Conservation (phyloP, 2,797 vertebrate species). For the Pitangus sulphuratus region DNA sequence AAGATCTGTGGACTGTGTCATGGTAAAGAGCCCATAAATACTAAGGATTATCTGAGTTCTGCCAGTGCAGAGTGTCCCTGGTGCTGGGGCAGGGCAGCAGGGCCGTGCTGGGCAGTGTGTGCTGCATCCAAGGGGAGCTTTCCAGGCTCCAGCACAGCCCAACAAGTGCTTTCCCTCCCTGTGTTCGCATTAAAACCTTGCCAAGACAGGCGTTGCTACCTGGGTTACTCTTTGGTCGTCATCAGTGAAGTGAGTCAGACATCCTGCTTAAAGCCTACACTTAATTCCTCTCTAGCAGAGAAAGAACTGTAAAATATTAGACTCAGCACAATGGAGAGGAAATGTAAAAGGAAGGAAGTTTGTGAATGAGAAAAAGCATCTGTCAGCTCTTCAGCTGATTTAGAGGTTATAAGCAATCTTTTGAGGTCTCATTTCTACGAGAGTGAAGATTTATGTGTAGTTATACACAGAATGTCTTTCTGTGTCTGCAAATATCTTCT, state of each 20-base stretch:
- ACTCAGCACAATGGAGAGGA: constrained; percentile 32
- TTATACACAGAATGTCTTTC: neutral
- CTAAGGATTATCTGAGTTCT: neutral
- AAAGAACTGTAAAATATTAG: neutral
- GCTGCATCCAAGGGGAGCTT: neutral
- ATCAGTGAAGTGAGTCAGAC: neutral
- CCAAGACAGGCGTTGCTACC: neutral
- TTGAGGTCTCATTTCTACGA: neutral
- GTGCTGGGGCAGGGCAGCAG: neutral
- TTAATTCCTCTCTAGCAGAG: neutral
- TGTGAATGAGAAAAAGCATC: constrained; percentile 22
- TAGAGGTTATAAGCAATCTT: neutral
- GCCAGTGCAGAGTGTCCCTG: accelerated
- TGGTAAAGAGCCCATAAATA: neutral
- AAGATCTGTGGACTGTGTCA: neutral
- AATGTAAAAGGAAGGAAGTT: constrained; percentile 45
- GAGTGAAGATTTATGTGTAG: neutral
- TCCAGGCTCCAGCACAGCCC: neutral
- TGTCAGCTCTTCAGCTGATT: constrained; percentile 33
- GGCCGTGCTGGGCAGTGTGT: neutral
- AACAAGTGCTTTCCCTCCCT: neutral
- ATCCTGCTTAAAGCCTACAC: neutral
- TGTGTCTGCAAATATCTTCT: neutral
- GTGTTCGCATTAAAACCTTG: neutral
- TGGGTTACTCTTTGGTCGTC: neutral